Conservation (phyloP, 1,140 invertebrate species). For the Solenopsis invicta region DNA sequence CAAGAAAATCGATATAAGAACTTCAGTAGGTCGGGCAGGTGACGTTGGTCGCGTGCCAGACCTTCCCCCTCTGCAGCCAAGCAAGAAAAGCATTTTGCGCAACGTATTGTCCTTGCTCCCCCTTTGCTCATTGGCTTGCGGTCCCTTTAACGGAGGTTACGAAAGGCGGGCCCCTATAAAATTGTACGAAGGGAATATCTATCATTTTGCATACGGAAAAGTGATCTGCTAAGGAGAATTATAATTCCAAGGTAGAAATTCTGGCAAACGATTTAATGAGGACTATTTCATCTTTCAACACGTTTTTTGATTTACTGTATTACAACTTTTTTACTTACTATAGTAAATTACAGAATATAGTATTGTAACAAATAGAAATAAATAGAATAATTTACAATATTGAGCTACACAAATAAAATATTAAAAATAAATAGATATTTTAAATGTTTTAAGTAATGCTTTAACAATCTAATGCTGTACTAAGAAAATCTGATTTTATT, state of each 20-base stretch:
- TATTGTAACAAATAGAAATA: background rate
- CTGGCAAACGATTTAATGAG: background rate
- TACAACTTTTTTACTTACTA: no score
- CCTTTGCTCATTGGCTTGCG: slow-evolving; percentile 79
- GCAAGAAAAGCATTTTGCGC: slow-evolving; percentile 85
- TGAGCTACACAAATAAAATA: no score
- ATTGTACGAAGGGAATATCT: slow-evolving; percentile 50
- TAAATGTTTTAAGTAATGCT: background rate
- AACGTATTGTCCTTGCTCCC: slow-evolving; percentile 84
- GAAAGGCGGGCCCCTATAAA: slow-evolving; percentile 60
- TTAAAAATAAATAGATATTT: no score
- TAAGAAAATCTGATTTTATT: no score
- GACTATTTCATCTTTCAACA: background rate
- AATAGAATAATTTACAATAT: background rate
- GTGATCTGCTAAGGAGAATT: slow-evolving; percentile 8
- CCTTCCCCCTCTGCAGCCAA: slow-evolving; percentile 77
- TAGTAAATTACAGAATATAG: no score
- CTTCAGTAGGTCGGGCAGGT: slow-evolving; percentile 82
- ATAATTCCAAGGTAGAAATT: background rate
- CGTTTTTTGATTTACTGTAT: background rate
- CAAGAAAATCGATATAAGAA: slow-evolving; percentile 82
- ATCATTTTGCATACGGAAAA: slow-evolving; percentile 27
- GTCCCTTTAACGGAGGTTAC: slow-evolving; percentile 80
- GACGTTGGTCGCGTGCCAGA: slow-evolving; percentile 86
- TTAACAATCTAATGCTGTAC: background rate